Evolutionary conservation across 2,888 invertebrate species (phyloP).

Genomic region (Lasioglossum vierecki): DNA sequence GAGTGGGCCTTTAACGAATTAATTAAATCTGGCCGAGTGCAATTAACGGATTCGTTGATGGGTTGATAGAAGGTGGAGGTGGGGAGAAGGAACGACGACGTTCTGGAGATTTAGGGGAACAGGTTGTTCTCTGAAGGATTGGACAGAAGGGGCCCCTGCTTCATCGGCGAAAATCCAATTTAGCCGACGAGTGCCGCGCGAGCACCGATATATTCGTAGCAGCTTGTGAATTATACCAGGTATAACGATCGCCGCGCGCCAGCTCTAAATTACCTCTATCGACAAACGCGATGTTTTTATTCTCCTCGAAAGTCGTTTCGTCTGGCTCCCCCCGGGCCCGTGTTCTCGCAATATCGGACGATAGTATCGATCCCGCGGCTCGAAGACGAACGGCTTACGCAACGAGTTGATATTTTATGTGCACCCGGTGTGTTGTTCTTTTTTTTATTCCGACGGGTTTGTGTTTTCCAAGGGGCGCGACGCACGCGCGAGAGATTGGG

Average conservation of each 20-base stretch:
- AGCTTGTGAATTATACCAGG: conserved; percentile 61
- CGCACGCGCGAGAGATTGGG: background rate
- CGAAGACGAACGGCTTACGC: conserved; percentile 48
- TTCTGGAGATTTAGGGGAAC: background rate
- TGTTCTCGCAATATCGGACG: conserved; percentile 45
- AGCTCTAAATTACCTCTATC: conserved; percentile 58
- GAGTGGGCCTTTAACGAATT: conserved; percentile 22
- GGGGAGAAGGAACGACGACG: background rate
- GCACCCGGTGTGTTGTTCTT: background rate
- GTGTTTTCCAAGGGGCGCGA: background rate
- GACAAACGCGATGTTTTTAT: conserved; percentile 61
- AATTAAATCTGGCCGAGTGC: conserved; percentile 18
- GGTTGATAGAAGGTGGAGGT: background rate
- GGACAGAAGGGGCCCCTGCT: conserved; percentile 10
- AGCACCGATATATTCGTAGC: conserved; percentile 43
- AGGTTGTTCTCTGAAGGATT: background rate
- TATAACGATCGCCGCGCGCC: conserved; percentile 51
- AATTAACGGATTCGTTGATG: conserved; percentile 24
- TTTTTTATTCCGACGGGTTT: background rate
- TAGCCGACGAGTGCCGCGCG: conserved; percentile 56
- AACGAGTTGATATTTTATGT: conserved; percentile 43
- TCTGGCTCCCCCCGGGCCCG: conserved; percentile 11
- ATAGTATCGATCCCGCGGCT: conserved; percentile 42
- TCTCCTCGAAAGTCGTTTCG: conserved; percentile 58
- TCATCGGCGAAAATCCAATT: conserved; percentile 60